Percentiles rank a stretch among this genome's conserved stretches.
These are phyloP conservation scores for Julus scandinavius DNA, from an alignment of 2,888 invertebrate species.

Conservation along the genomic window DNA sequence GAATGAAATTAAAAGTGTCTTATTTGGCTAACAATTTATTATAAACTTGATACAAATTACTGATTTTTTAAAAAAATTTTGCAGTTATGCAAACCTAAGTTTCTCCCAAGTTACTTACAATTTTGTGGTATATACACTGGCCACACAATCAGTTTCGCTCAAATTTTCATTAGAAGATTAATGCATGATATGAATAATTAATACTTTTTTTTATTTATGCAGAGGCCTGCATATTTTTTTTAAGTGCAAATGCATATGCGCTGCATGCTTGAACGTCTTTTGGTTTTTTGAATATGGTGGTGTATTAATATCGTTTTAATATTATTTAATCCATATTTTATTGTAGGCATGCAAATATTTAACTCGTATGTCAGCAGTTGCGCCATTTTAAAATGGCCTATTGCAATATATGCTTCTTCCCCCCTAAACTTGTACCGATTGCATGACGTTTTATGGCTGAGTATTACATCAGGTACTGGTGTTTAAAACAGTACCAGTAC, in stretches of 20 bases:
- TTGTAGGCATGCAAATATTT: not conserved
- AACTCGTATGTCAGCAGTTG: not conserved
- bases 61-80: not conserved
- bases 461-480: slow-evolving; percentile 99
- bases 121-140: not conserved
- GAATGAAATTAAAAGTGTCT: not conserved
- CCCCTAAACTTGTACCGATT: not conserved
- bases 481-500: slow-evolving; percentile 76
- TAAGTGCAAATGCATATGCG: not conserved
- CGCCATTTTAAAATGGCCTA: slow-evolving; percentile 29
- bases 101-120: too few relatives aligned
- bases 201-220: slow-evolving; percentile 23
- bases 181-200: not conserved
- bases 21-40: not conserved
- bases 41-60: not conserved
- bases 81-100: too few relatives aligned
- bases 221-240: slow-evolving; percentile 13
- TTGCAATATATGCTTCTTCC: not conserved
- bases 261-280: not conserved
- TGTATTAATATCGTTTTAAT: not conserved
- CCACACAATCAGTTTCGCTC: not conserved
- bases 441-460: slow-evolving; percentile 73
- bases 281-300: not conserved
- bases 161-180: not conserved
- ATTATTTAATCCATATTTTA: slow-evolving; percentile 45